Evolutionary conservation across 2,113 vertebrate genomes (phyloP), one percentile per base, ranked within the genome.

Genomic region (Beaufortia kweichowensis): DNA sequence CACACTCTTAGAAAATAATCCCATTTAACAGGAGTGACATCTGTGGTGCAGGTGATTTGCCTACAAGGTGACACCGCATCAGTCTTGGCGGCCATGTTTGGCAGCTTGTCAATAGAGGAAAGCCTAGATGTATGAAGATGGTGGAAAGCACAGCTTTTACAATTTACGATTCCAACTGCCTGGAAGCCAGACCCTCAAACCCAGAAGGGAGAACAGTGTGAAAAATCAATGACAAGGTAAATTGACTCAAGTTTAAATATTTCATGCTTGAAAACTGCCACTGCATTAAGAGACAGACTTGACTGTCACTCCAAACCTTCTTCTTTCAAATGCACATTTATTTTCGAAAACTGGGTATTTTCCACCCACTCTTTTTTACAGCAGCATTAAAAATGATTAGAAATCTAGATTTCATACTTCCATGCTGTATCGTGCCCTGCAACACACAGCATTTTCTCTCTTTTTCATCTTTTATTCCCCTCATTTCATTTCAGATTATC

Each of bases 61-160:
- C 43, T 81, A 66, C 75, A 81, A 73, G 68, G 79, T 77, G 79
- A 81, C 79, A 81, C 29, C 48, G 75, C 80, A 81, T 81, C 69
- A 64, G 50, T 81, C 76, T 78, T 78, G 76, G 69, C 69, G 55
- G 75, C 69, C 75, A 69, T 77, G 68, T 81, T 77, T 78, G 80
- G 72, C 80, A 81, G 80, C 75, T 81, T 69, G 75, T 81, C 80
- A 75, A 81, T 81, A 81, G 46, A 78, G 68, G 31, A 77, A 78
- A 65, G 75, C 74, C 56, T 66, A 69, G 80, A 81, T 66, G 74
- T 78, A 78, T 74, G 80, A 78, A 64, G 68, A 79, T 78, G 35
- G 77, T 63, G 19, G 26, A 64, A 79, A 23, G 50, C n/a, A 31
- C 31, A 29, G 68, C 68, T 39, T 62, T 74, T 71, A 41, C 55